Conservation (phyloP, 2,113 vertebrate species). For the Gymnocephalus cernua region DNA sequence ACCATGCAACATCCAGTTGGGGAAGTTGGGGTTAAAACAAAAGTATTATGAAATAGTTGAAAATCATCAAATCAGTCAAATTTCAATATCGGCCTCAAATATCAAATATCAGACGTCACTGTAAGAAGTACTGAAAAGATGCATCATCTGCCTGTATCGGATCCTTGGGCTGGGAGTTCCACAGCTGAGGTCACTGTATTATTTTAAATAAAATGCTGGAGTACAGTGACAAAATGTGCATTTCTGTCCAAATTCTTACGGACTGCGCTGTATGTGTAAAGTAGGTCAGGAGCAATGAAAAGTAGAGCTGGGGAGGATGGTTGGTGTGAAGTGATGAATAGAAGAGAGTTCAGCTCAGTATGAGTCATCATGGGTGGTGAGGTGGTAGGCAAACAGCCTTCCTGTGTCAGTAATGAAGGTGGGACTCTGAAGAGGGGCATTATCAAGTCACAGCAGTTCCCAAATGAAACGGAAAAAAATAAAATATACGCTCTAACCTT, state of each 20-base stretch:
- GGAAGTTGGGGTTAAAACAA: neutral
- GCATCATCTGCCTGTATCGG: constrained; percentile 1
- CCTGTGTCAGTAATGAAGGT: constrained; percentile 72
- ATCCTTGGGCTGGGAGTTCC: fast-evolving
- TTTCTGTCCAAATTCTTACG: constrained; percentile 12
- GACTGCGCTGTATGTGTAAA: constrained; percentile 35
- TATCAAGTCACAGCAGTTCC: constrained; percentile 47
- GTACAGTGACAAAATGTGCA: neutral
- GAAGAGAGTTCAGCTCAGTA: constrained; percentile 59
- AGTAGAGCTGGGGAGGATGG: constrained; percentile 45
- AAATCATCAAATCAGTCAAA: neutral
- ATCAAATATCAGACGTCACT: neutral
- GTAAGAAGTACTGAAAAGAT: neutral
- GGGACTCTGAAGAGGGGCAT: constrained; percentile 45
- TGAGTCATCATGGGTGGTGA: constrained; percentile 71
- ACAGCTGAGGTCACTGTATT: neutral
- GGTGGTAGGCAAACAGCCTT: constrained; percentile 55
- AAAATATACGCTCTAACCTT: constrained; percentile 18
- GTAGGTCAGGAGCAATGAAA: constrained; percentile 66
- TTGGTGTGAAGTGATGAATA: constrained; percentile 60
- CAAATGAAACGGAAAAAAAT: constrained; percentile 52
- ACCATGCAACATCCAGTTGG: neutral
- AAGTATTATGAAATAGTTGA: neutral
- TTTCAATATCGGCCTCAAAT: neutral
- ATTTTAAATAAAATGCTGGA: neutral